These are phyloP conservation scores for Prostheceraeus crozeri DNA, from an alignment of 2,888 invertebrate species.

Conservation along the genomic window DNA sequence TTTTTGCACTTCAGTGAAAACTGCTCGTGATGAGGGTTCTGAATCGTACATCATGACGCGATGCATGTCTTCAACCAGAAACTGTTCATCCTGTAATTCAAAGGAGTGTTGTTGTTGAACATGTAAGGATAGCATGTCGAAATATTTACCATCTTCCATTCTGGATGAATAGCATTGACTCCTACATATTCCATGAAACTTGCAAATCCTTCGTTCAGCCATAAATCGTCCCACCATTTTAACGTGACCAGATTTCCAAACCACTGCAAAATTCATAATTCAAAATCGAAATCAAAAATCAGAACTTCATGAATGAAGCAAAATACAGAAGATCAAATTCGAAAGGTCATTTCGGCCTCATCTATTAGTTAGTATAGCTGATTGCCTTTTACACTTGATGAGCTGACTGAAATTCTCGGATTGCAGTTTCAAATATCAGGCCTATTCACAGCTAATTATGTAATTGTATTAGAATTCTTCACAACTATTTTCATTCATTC, in stretches of 20 bases:
- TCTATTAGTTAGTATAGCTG: no score
- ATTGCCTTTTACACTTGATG: no score
- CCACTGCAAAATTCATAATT: no score
- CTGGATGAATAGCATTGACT: slow-evolving; percentile 49
- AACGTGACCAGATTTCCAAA: slow-evolving; percentile 57
- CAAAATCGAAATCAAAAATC: no score
- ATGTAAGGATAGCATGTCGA: background rate
- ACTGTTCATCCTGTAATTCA: slow-evolving; percentile 30
- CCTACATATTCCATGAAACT: slow-evolving; percentile 55
- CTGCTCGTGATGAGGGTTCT: slow-evolving; percentile 52
- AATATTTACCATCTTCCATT: slow-evolving; percentile 53
- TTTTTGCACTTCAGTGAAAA: slow-evolving; percentile 49
- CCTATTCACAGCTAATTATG: no score
- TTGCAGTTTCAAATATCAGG: no score
- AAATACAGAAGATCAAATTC: no score
- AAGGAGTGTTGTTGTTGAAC: background rate
- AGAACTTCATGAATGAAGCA: no score
- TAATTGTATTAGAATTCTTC: no score
- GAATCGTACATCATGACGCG: slow-evolving; percentile 53
- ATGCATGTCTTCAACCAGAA: slow-evolving; percentile 46
- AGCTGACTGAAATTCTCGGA: no score
- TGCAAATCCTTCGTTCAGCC: slow-evolving; percentile 56
- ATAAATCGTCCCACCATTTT: slow-evolving; percentile 56
- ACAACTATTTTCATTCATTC: no score
- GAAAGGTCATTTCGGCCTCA: no score